Base-by-base conservation (phyloP, 2,888 invertebrate genomes). In the Callimorpha dominula region DNA sequence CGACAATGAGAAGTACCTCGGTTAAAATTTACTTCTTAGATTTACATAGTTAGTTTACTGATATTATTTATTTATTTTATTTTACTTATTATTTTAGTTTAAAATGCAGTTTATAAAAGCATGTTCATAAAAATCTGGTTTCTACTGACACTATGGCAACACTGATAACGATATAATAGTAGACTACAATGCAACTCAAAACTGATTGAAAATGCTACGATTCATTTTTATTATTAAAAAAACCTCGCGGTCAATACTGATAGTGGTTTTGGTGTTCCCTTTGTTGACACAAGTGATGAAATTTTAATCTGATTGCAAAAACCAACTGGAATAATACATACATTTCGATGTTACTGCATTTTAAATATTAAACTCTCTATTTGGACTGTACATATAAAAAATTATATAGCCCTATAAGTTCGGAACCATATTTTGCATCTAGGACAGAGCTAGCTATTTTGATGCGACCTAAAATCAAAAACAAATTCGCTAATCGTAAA, bases 261-360 rank as follows among this genome's bases (percentile, higher is more conserved):
- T 60, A 15, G 60, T 73, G 65, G 65, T 42, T 68, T 49, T 68
- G 65, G 42, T 64, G 62, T 60, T 6, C 60, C 63, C 66, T 50
- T 69, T 69, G 69, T 73, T 70, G 46, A 62, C 31, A 70, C 50
- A 46, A 54, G n/a, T 70, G 65, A 52, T 70, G 62, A 68, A 72
- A 54, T 68, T 72, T 69, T 50, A 43, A 67, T 71, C 63, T 43
- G 40, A 8, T 60, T 57, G 42, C 65, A 70, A 54, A 65, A 65
- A 43, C 50, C 8, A 50, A 17, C 46, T 63, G 68, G 42, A 62
- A 50, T 46, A 65, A 52, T 50, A 31, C 14, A 5, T 20, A 43
- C 43, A 31, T 70, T 7, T 54, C 43, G 17, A 60, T 70, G 40
- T 40, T 7, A 42, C 40, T 40, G 62, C 17, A 17, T 40, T 62